Evolutionary conservation across 2,888 invertebrate species (phyloP), one percentile per base, ranked within the genome.

Genomic region (Dicycla oo): DNA sequence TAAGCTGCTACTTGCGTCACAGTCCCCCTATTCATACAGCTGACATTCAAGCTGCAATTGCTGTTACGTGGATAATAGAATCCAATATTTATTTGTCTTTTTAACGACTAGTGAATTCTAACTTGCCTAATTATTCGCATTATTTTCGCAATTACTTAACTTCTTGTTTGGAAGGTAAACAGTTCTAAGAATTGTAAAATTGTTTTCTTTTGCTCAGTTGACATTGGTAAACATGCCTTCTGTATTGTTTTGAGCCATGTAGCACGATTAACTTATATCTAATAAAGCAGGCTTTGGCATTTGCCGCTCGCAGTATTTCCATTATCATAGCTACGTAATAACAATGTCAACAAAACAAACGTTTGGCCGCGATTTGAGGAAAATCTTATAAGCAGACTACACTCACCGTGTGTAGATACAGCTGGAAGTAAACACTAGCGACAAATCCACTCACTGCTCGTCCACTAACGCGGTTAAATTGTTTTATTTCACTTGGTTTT

Each of bases 401-500:
- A 93, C 93, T 93, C 82, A 94, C 94, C 91, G 80, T 86, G 78
- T 86, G 73, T 76, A 85, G 82, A 82, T 73, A 72, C 69, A 72
- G 74, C 72, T 61, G 73, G 58, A 67, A 82, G 75, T 66, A 76
- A 82, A 83, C 88, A 89, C 91, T 85, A 82, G 73, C 72, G 75
- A 83, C 84, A 89, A 91, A 91, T 90, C 88, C 93, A 94, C 92
- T 90, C 91, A 91, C 90, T 82, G 88, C 82, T 82, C 72, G 85
- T 88, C 84, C 90, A 91, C 89, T 84, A 80, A 81, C 83, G 82
- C 81, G 75, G 40, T 61, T 74, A 69, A 81, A 81, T 83, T 82
- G 75, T 84, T 83, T 88, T 92, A 92, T 93, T 93, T 92, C 95
- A 94, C 94, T 94, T 90, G 90, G 92, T 94, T 94, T 95, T 94